Evolutionary conservation across 2,113 vertebrate species (phyloP), one percentile per base, ranked within the genome.

Genomic region (Melanotaenia duboulayi): DNA sequence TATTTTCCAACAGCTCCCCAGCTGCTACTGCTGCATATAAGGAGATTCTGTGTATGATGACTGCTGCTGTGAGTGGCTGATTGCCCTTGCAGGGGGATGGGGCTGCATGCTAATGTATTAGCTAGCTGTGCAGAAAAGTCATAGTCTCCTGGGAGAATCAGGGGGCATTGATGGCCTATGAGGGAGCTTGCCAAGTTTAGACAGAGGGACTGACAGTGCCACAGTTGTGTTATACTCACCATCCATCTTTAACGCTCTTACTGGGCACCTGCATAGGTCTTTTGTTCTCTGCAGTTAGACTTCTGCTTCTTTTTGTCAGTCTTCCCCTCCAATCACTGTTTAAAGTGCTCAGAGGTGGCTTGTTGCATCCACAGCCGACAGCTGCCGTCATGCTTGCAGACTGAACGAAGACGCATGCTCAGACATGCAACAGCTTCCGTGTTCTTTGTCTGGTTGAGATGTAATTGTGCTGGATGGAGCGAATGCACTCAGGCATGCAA

Each of bases 51-150:
- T 85, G 70, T 81, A 61, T 16, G 72, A 71, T 56, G 70, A 68
- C 56, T 63, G 78, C 71, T 48, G 70, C 81, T 87, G 83, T 61
- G 86, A 88, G 80, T 49, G 55, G 37, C 70, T 79, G 80, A 52
- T 70, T 89, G 86, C 78, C 87, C 78, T 83, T 82, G 83, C 87
- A 83, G 86, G 86, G 88, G 85, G 84, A 82, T 84, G 87, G 91
- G 84, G 80, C 71, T 81, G 90, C 79, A 91, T 91, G 86, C 76
- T 92, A 87, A 91, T 87, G 85, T 79, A 60, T 72, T 28, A 77
- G 80, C 86, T 84, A 70, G 84, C 88, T 83, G 83, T 84, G 87
- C 80, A 82, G 67, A 51, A 87, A 83, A 86, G 88, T 74, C 85
- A 67, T 11, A 14, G 50, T 66, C 80, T 83, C 80, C 77, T 57